Evolutionary conservation across 2,888 invertebrate genomes (phyloP).

Genomic region (Beris chalybata): DNA sequence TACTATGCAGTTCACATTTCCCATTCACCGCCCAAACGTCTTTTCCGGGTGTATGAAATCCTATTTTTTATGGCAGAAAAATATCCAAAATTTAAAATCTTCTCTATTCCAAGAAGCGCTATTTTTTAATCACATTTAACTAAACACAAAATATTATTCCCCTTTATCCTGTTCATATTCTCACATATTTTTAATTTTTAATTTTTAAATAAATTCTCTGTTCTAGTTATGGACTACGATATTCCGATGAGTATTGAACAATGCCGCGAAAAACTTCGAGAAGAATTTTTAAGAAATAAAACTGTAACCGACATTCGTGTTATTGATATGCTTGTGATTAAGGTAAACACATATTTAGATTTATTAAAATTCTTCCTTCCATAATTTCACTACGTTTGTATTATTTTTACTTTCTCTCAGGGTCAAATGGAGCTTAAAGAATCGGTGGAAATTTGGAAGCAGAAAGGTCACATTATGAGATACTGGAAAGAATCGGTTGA

Average conservation of each 20-base stretch:
- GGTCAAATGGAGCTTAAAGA: slow-evolving; percentile 96
- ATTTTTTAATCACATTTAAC: no score
- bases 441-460: slow-evolving; percentile 84
- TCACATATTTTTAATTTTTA: neutral
- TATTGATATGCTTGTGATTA: slow-evolving; percentile 89
- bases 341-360: slow-evolving; percentile 62
- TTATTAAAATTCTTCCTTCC: neutral
- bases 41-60: no score
- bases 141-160: no score
- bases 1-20: no score
- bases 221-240: slow-evolving; percentile 79
- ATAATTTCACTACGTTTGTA: slow-evolving; percentile 2
- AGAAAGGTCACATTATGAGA: slow-evolving; percentile 82
- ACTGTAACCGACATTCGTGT: slow-evolving; percentile 82
- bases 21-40: no score
- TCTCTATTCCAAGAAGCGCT: no score
- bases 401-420: slow-evolving; percentile 58
- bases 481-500: slow-evolving; percentile 84
- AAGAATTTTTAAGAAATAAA: slow-evolving; percentile 76
- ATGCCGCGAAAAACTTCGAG: slow-evolving; percentile 72
- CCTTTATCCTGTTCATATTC: no score
- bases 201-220: slow-evolving; percentile 6
- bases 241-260: slow-evolving; percentile 74
- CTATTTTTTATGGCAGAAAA: no score
- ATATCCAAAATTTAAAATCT: no score